Evolutionary conservation across 2,113 vertebrate species (phyloP).

Genomic region (Nothobranchius furzeri): DNA sequence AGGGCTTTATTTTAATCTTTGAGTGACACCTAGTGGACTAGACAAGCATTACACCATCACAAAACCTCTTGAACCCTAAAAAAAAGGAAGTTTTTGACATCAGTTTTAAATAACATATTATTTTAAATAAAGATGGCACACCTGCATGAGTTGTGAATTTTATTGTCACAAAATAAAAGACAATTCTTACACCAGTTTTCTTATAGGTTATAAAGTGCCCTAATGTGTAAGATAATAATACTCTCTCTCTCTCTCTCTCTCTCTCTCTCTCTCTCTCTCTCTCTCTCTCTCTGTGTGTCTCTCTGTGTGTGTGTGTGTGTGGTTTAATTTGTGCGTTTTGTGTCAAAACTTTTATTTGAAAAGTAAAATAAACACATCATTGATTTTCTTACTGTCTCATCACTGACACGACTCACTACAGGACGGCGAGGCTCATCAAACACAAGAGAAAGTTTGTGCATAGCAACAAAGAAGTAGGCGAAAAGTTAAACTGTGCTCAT

Average conservation of each 20-base stretch:
- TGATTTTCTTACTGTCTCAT: conserved; percentile 24
- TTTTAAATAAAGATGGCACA: neutral
- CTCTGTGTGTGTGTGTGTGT: neutral
- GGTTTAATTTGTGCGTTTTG: conserved; percentile 4
- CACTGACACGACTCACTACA: conserved; percentile 30
- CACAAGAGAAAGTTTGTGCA: conserved; percentile 21
- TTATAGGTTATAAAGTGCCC: conserved; percentile 38
- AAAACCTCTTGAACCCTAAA: neutral
- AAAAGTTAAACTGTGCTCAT: neutral
- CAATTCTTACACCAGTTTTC: conserved; percentile 39
- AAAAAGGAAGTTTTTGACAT: neutral
- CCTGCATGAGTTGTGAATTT: neutral
- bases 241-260: conserved; percentile 10
- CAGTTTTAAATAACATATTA: neutral
- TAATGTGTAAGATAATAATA: conserved; percentile 14
- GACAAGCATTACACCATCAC: conserved; percentile 13
- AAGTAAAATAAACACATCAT: conserved; percentile 41
- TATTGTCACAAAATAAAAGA: neutral
- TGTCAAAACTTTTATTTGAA: too few relatives aligned
- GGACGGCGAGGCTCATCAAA: conserved; percentile 19
- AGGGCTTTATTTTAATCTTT: conserved; percentile 12
- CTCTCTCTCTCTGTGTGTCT: neutral
- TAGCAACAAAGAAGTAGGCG: conserved; percentile 15
- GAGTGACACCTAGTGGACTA: conserved; percentile 54
- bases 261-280: neutral